phyloP scores from a whole-genome alignment of 2,888 invertebrate genomes.

The Syrphus vitripennis region DNA sequence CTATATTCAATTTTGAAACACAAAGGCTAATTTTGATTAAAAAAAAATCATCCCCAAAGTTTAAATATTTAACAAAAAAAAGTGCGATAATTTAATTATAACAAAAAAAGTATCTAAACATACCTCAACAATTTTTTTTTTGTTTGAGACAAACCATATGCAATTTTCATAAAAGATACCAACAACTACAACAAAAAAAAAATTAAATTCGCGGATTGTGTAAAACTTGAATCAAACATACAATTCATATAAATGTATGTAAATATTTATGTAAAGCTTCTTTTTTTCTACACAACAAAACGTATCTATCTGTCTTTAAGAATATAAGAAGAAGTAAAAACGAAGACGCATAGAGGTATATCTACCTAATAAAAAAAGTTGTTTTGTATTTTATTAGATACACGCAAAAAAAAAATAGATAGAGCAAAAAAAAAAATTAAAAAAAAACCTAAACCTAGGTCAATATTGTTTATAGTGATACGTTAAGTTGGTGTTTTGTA shows the following conservation, averaged over 20 bases:
- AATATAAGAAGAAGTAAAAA: background rate
- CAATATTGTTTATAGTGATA: conserved; percentile 72
- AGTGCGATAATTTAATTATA: background rate
- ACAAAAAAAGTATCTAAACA: background rate
- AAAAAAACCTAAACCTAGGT: conserved; percentile 68
- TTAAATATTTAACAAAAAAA: background rate
- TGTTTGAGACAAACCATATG: conserved; percentile 6
- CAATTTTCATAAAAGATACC: conserved; percentile 3
- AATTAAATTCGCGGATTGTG: conserved; percentile 6
- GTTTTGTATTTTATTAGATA: conserved; percentile 64
- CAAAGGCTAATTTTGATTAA: background rate
- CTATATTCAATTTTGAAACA: background rate
- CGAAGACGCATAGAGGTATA: background rate
- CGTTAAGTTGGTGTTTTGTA: conserved; percentile 47
- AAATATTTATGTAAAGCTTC: conserved; percentile 12
- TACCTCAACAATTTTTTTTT: conserved; percentile 12
- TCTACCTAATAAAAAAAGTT: conserved; percentile 36
- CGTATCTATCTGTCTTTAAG: conserved; percentile 9
- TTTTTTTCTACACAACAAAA: no score
- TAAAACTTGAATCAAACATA: background rate
- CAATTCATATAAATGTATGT: no score
- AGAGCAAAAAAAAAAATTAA: conserved; percentile 43
- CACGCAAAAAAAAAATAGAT: conserved; percentile 54
- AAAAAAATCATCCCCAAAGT: background rate
- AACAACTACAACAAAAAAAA: no score